A percentile compares a stretch with the other conserved stretches of the same genome.
phyloP scores from a whole-genome alignment of 1,140 invertebrate species.

The Calliphora vicina region DNA sequence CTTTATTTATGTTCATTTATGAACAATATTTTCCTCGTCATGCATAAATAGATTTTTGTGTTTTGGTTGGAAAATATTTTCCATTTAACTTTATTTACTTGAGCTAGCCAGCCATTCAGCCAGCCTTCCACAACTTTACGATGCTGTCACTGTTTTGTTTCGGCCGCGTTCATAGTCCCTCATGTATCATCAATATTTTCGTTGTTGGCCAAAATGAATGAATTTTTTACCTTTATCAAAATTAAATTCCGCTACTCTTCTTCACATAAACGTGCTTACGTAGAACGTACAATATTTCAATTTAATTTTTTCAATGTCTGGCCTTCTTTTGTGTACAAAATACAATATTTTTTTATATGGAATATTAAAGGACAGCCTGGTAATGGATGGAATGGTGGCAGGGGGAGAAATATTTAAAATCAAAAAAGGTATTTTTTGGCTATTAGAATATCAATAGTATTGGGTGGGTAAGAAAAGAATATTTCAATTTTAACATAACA shows the following conservation, averaged over 20 bases:
- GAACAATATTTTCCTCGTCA: not conserved
- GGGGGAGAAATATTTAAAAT: not conserved
- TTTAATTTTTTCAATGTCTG: not conserved
- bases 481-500: too few species aligned
- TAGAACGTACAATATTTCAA: slow-evolving; percentile 10
- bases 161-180: slow-evolving; percentile 34
- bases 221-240: slow-evolving; percentile 60
- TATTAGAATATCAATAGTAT: not conserved
- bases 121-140: not conserved
- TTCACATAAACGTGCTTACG: not conserved
- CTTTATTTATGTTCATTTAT: too few species aligned
- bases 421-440: not conserved
- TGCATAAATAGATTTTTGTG: not conserved
- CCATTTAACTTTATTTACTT: slow-evolving; percentile 2
- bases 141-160: slow-evolving; percentile 11
- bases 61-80: not conserved
- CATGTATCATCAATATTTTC: slow-evolving; percentile 60
- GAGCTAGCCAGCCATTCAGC: not conserved
- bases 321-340: not conserved
- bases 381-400: not conserved
- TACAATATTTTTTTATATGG: not conserved
- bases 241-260: slow-evolving; percentile 55
- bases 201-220: slow-evolving; percentile 42
- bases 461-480: not conserved
- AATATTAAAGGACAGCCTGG: not conserved